phyloP scores from a whole-genome alignment of 2,888 invertebrate species.

The Zaprionus obscuricornis region DNA sequence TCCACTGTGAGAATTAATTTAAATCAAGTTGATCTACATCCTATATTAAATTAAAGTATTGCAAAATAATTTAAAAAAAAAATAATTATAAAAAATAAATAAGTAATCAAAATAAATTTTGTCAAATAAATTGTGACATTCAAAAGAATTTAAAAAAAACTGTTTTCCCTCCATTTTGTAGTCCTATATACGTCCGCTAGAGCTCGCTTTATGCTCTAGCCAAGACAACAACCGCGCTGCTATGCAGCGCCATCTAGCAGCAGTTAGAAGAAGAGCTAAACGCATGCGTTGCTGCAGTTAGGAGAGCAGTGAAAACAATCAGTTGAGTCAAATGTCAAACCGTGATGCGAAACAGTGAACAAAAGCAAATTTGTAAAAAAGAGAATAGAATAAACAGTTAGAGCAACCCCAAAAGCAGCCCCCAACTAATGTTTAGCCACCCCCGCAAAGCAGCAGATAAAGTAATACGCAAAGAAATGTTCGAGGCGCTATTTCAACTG shows the following conservation, averaged over 20 bases:
- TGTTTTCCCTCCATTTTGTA: no score
- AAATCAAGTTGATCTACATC: neutral
- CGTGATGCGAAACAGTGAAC: constrained; percentile 49
- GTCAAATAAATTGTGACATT: neutral
- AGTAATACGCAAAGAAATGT: constrained; percentile 1
- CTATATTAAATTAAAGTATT: neutral
- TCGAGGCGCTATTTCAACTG: constrained; percentile 3
- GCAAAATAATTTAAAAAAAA: no score
- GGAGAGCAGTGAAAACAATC: constrained; percentile 8
- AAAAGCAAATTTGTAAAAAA: constrained; percentile 30
- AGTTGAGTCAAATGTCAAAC: constrained; percentile 60
- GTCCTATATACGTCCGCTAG: no score
- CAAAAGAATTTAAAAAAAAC: no score
- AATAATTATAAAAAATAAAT: neutral
- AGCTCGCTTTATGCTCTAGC: no score
- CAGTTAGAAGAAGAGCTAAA: neutral
- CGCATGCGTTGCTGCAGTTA: no score
- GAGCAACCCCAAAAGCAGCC: constrained; percentile 53
- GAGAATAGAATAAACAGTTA: constrained; percentile 63
- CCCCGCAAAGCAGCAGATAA: neutral
- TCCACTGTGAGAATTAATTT: neutral
- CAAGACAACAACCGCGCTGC: constrained; percentile 1
- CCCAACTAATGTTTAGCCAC: no score
- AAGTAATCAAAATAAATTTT: neutral
- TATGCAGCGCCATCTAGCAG: no score